These are phyloP conservation scores for Cryptus viduatorius DNA, from an alignment of 2,888 invertebrate genomes.

Conservation along the genomic window DNA sequence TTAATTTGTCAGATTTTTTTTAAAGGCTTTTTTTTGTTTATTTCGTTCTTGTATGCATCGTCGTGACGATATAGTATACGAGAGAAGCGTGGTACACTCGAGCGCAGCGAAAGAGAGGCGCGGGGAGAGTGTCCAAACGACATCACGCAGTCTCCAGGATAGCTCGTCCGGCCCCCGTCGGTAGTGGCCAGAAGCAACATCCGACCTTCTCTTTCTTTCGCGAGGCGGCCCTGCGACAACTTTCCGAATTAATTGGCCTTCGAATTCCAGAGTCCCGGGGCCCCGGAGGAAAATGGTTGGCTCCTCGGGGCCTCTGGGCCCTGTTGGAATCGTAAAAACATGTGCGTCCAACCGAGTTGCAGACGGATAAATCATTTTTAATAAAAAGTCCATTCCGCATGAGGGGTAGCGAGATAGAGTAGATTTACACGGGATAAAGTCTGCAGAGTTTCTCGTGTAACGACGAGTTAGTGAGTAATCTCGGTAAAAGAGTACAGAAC, in stretches of 20 bases:
- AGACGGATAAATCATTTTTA: slow-evolving; percentile 53
- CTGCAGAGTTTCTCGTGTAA: slow-evolving; percentile 56
- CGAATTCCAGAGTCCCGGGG: slow-evolving; percentile 68
- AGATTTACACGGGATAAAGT: slow-evolving; percentile 36
- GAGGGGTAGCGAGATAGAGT: background rate
- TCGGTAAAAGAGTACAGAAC: slow-evolving; percentile 68
- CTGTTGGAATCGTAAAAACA: slow-evolving; percentile 50
- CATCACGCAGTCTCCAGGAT: slow-evolving; percentile 56
- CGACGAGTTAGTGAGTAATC: slow-evolving; percentile 65
- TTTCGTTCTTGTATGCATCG: slow-evolving; percentile 57
- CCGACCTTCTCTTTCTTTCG: slow-evolving; percentile 38
- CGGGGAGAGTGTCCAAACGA: slow-evolving; percentile 66
- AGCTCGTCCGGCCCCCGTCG: slow-evolving; percentile 59
- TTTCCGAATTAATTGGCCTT: slow-evolving; percentile 72
- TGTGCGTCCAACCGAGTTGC: slow-evolving; percentile 36
- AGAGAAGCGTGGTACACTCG: slow-evolving; percentile 62
- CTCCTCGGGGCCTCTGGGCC: slow-evolving; percentile 41
- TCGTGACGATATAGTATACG: slow-evolving; percentile 51
- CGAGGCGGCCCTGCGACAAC: slow-evolving; percentile 65
- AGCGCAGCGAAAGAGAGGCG: slow-evolving; percentile 44
- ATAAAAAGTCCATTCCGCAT: slow-evolving; percentile 22
- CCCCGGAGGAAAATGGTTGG: slow-evolving; percentile 64
- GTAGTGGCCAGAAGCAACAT: slow-evolving; percentile 54
- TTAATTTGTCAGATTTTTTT: background rate
- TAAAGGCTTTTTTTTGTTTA: slow-evolving; percentile 12